A percentile compares a stretch with the other conserved stretches of the same genome.
Conservation (phyloP, 1,140 invertebrate species). For the Drosophila aff. region DNA sequence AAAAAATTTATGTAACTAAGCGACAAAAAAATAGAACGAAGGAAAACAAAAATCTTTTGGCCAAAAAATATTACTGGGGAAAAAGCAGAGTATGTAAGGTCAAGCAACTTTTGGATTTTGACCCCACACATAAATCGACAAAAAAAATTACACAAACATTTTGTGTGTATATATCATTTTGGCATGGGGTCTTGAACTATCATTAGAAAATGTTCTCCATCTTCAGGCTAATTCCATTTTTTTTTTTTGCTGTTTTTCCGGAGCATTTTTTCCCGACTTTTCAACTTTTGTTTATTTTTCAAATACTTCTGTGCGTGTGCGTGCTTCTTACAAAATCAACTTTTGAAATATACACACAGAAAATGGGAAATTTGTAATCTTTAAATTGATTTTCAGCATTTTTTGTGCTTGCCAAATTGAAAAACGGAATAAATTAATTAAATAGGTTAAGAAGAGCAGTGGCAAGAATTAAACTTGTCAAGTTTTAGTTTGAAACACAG, state of each 20-base stretch:
- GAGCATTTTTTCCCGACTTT: background rate
- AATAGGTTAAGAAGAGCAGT: background rate
- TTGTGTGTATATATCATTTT: conserved; percentile 8
- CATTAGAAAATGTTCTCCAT: conserved; percentile 12
- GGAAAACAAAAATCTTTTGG: conserved; percentile 20
- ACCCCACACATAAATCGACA: conserved; percentile 2
- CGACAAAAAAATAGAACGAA: conserved; percentile 1
- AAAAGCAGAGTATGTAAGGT: conserved; percentile 22
- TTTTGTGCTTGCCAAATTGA: conserved; percentile 1
- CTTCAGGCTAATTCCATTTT: conserved; percentile 24
- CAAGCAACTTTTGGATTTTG: conserved; percentile 29
- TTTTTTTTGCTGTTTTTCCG: conserved; percentile 7
- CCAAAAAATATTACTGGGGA: background rate
- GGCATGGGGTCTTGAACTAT: conserved; percentile 27
- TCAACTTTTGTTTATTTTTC: conserved; percentile 40
- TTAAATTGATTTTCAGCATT: background rate
- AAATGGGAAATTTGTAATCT: conserved; percentile 4
- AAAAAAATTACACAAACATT: conserved; percentile 2
- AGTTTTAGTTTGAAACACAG: background rate
- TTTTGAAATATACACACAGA: conserved; percentile 12
- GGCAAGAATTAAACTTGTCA: background rate
- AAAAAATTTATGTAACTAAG: conserved; percentile 62
- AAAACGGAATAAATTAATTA: background rate
- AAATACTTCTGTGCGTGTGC: background rate
- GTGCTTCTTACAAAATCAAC: conserved; percentile 34